Conservation (phyloP, 2,888 invertebrate species). For the Papilio demoleus region DNA sequence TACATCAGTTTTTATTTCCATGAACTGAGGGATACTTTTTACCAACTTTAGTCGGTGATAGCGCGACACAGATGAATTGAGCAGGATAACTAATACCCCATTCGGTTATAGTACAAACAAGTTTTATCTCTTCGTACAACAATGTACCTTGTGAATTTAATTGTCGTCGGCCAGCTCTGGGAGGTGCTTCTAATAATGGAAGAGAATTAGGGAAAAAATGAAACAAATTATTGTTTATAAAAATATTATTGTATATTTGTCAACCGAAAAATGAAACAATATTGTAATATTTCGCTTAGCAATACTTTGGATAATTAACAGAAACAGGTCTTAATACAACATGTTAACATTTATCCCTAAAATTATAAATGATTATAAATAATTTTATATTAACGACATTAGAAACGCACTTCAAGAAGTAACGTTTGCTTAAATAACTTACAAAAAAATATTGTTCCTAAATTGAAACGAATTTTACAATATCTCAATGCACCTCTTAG, state of each 20-base stretch:
- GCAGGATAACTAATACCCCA: too few species aligned
- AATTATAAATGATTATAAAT: slow-evolving; percentile 58
- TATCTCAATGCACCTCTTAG: slow-evolving; percentile 73
- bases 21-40: too few species aligned
- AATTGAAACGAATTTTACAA: slow-evolving; percentile 57
- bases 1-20: too few species aligned
- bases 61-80: too few species aligned
- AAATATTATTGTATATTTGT: slow-evolving; percentile 82
- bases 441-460: slow-evolving; percentile 58
- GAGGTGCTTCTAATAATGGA: too few species aligned
- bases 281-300: slow-evolving; percentile 75
- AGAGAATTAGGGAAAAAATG: slow-evolving; percentile 43
- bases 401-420: background rate
- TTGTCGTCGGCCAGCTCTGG: too few species aligned
- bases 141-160: too few species aligned
- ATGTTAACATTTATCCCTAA: slow-evolving; percentile 71
- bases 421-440: slow-evolving; percentile 51
- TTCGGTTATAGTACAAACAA: too few species aligned
- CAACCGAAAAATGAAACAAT: slow-evolving; percentile 81
- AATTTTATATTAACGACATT: slow-evolving; percentile 50
- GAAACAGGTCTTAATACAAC: slow-evolving; percentile 63
- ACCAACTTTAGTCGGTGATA: too few species aligned
- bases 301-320: slow-evolving; percentile 73
- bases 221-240: slow-evolving; percentile 52
- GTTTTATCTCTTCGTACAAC: too few species aligned